Conservation (phyloP, 2,113 vertebrate species). For the Cranoglanis bouderius region DNA sequence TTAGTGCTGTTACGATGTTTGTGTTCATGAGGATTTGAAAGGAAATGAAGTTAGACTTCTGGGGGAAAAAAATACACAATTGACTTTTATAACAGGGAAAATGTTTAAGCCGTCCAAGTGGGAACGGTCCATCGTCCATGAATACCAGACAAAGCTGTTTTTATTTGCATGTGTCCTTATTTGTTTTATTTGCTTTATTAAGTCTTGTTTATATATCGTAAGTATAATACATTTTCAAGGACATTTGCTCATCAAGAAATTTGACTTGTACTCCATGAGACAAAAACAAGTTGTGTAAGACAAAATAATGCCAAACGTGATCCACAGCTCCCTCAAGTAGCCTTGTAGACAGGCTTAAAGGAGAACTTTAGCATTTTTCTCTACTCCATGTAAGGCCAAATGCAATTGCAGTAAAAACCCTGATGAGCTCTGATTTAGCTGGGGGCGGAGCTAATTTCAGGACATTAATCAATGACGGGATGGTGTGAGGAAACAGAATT, state of each 20-base stretch:
- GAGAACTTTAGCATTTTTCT: not conserved
- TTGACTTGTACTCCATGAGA: not conserved
- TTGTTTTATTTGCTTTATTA: constrained; percentile 17
- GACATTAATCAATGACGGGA: not conserved
- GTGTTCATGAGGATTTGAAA: constrained; percentile 50
- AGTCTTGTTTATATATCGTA: not conserved
- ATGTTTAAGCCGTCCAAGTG: constrained; percentile 51
- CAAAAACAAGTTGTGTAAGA: not conserved
- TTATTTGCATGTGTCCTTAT: constrained; percentile 38
- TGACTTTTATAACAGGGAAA: constrained; percentile 54
- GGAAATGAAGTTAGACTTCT: constrained; percentile 56
- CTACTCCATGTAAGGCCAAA: not conserved
- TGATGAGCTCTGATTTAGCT: not conserved
- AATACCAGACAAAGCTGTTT: constrained; percentile 43
- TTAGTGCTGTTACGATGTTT: constrained; percentile 47
- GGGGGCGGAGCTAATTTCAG: not conserved
- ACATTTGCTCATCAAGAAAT: not conserved
- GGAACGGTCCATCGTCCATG: constrained; percentile 47
- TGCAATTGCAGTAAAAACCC: not conserved
- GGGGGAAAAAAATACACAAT: constrained; percentile 50
- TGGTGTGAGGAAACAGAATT: not conserved
- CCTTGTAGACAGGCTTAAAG: not conserved
- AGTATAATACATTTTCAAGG: not conserved
- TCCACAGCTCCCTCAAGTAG: not conserved
- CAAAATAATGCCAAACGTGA: not conserved